Evolutionary conservation across 2,888 invertebrate genomes (phyloP).

Genomic region (Gymnocheta viridis): DNA sequence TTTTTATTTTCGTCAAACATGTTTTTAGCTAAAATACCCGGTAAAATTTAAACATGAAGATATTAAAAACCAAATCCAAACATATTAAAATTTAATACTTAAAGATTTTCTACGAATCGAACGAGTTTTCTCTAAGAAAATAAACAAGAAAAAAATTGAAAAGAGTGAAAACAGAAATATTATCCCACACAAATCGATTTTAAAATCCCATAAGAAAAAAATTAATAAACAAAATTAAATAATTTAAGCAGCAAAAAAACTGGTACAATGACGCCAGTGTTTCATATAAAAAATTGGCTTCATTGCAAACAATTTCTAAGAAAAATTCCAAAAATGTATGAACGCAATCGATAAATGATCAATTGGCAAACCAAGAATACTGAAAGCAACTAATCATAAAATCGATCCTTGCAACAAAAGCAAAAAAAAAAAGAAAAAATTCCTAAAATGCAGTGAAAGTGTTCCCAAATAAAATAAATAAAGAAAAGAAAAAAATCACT

Average conservation of each 20-base stretch:
- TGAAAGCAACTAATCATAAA: constrained; percentile 4
- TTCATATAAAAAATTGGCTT: constrained; percentile 64
- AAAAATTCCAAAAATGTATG: constrained; percentile 68
- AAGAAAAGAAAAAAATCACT: constrained; percentile 4
- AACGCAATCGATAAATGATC: constrained; percentile 65
- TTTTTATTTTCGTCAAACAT: constrained; percentile 45
- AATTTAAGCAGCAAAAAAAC: constrained; percentile 51
- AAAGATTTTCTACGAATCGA: constrained; percentile 37
- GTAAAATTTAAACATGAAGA: constrained; percentile 33
- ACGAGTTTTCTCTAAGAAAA: constrained; percentile 9
- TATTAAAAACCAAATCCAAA: constrained; percentile 36
- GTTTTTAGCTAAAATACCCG: constrained; percentile 28
- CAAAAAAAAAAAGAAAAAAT: constrained; percentile 12
- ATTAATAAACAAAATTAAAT: constrained; percentile 38
- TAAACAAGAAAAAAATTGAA: background rate
- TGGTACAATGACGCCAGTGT: constrained; percentile 64
- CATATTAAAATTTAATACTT: constrained; percentile 19
- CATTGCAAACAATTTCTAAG: constrained; percentile 66
- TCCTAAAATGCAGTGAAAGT: constrained; percentile 38
- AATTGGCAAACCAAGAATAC: constrained; percentile 23
- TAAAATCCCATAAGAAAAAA: constrained; percentile 9
- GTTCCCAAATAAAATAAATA: background rate
- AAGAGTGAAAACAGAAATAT: background rate
- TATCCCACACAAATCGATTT: constrained; percentile 34
- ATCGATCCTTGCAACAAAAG: constrained; percentile 23